These are phyloP conservation scores for Orchesella cincta DNA, from an alignment of 1,140 invertebrate genomes.

Conservation along the genomic window DNA sequence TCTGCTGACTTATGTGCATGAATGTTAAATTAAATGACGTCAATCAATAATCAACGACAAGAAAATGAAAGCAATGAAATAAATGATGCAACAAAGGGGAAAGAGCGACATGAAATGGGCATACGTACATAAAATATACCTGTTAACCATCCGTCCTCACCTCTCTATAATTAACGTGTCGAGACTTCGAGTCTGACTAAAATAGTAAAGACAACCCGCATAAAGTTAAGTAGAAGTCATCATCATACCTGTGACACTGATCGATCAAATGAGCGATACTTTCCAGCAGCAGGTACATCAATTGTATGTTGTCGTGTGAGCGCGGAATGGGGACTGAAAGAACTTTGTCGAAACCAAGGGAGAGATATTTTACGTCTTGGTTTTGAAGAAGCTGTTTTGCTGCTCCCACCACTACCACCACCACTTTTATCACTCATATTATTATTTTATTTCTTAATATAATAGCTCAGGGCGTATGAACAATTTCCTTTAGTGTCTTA, in stretches of 20 bases:
- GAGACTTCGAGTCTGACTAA: too few relatives aligned
- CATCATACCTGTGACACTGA: slow-evolving; percentile 5
- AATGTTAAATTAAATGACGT: too few relatives aligned
- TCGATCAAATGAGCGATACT: slow-evolving; percentile 44
- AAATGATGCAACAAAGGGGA: too few relatives aligned
- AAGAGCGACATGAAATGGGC: too few relatives aligned
- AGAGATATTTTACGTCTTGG: slow-evolving; percentile 80
- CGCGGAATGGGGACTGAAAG: slow-evolving; percentile 68
- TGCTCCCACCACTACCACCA: neutral
- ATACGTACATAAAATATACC: too few relatives aligned
- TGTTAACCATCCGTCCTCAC: too few relatives aligned
- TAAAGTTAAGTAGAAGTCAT: neutral
- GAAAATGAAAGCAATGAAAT: too few relatives aligned
- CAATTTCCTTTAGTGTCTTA: too few relatives aligned
- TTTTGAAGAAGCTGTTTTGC: slow-evolving; percentile 57
- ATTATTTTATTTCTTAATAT: neutral
- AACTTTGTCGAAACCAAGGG: slow-evolving; percentile 82
- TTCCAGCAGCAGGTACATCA: slow-evolving; percentile 81
- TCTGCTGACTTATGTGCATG: too few relatives aligned
- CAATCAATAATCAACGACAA: too few relatives aligned
- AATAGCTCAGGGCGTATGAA: neutral
- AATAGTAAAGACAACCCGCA: too few relatives aligned
- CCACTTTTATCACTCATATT: slow-evolving; percentile 40
- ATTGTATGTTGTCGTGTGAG: slow-evolving; percentile 83
- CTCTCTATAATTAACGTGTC: too few relatives aligned